Conservation (phyloP, 37 sponge, comb jelly and placozoan genomes). For the Chondrosia reniformis region DNA sequence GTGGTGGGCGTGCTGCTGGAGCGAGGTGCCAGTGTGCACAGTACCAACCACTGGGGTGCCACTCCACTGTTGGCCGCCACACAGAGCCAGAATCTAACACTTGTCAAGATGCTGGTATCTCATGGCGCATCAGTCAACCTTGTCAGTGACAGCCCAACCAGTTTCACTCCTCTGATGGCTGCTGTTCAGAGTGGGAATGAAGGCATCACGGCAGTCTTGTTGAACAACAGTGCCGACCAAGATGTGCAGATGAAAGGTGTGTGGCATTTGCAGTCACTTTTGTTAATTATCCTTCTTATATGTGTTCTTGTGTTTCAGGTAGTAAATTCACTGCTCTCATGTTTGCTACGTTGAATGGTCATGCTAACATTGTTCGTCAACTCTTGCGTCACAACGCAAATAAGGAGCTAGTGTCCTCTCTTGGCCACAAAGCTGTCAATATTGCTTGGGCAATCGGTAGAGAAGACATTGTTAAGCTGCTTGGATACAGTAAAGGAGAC, state of each 20-base stretch:
- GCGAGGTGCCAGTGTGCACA: slow-evolving; percentile 37
- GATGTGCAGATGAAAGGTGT: slow-evolving; percentile 22
- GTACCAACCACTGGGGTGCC: slow-evolving; percentile 53
- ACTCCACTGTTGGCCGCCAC: slow-evolving; percentile 58
- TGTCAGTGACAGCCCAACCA: neutral
- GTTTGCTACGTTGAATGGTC: slow-evolving; percentile 75
- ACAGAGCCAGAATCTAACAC: slow-evolving; percentile 47
- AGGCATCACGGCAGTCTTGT: slow-evolving; percentile 41
- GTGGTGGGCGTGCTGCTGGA: slow-evolving; percentile 50
- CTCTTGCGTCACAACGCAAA: slow-evolving; percentile 54
- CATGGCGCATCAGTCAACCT: slow-evolving; percentile 36
- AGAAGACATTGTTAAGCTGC: slow-evolving; percentile 11
- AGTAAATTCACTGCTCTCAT: slow-evolving; percentile 65
- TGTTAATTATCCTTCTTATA: neutral
- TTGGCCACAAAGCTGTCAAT: slow-evolving; percentile 27
- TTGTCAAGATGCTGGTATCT: slow-evolving; percentile 49
- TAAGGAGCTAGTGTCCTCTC: slow-evolving; percentile 30
- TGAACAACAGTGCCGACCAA: slow-evolving; percentile 35
- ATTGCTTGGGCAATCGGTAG: slow-evolving; percentile 42
- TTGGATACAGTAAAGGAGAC: neutral
- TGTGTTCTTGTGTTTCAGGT: neutral
- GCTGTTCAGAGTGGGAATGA: slow-evolving; percentile 75
- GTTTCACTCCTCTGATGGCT: slow-evolving; percentile 75
- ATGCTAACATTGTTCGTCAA: slow-evolving; percentile 30
- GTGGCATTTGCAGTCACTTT: neutral